Conservation (phyloP, 1,140 invertebrate genomes). For the Triops cancriformis region DNA sequence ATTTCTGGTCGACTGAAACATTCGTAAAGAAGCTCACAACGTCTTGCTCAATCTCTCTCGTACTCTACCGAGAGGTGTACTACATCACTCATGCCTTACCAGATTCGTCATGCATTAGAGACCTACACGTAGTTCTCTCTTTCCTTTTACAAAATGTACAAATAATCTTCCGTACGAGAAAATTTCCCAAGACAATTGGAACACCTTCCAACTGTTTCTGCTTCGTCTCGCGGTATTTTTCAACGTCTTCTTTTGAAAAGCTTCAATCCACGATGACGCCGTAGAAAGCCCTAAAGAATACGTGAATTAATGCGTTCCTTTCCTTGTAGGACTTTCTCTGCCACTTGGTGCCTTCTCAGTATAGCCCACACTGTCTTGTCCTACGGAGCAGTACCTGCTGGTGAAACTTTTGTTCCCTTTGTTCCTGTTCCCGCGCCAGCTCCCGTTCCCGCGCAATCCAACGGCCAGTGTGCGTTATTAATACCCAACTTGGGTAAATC, state of each 20-base stretch:
- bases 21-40: too few relatives aligned
- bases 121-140: not conserved
- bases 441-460: not conserved
- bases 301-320: too few relatives aligned
- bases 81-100: not conserved
- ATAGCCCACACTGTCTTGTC: not conserved
- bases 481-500: slow-evolving; percentile 1
- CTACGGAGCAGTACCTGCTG: not conserved
- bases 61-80: not conserved
- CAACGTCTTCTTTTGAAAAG: too few relatives aligned
- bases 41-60: too few relatives aligned
- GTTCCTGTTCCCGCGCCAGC: not conserved
- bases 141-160: not conserved
- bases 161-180: too few relatives aligned
- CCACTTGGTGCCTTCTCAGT: not conserved
- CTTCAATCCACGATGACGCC: too few relatives aligned
- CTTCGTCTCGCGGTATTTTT: too few relatives aligned
- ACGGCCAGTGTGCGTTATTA: not conserved
- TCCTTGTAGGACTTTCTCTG: not conserved
- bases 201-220: too few relatives aligned
- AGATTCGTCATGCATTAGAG: not conserved
- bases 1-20: not conserved
- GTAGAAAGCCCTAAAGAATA: too few relatives aligned
- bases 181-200: too few relatives aligned
- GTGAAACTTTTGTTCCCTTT: not conserved